These are phyloP conservation scores for Torymus auratus DNA, from an alignment of 2,888 invertebrate species.

Conservation along the genomic window DNA sequence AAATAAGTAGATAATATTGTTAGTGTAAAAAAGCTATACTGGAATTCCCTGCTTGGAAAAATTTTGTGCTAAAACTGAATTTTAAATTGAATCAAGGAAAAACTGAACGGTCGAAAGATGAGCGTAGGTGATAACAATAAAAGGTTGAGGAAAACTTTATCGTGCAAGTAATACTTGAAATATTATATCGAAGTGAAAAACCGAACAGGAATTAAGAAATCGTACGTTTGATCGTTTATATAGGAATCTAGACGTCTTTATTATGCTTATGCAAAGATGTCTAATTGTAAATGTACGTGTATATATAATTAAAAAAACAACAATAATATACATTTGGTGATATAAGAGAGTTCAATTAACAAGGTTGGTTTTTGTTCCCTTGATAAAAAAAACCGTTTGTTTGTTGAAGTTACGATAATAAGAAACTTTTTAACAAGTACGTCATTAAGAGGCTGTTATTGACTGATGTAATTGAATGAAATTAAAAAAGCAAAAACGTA, in stretches of 20 bases:
- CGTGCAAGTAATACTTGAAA: not conserved
- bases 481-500: slow-evolving; percentile 15
- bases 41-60: slow-evolving; percentile 1
- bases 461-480: slow-evolving; percentile 20
- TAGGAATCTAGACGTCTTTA: slow-evolving; percentile 66
- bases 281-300: slow-evolving; percentile 66
- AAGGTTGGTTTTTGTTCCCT: slow-evolving; percentile 16
- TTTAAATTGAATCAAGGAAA: slow-evolving; percentile 7
- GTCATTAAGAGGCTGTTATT: slow-evolving; percentile 8
- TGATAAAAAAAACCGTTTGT: slow-evolving; percentile 3
- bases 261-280: slow-evolving; percentile 67
- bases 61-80: slow-evolving; percentile 12
- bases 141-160: slow-evolving; percentile 8
- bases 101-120: not conserved
- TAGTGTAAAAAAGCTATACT: slow-evolving; percentile 19
- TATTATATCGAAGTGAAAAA: slow-evolving; percentile 11
- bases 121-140: slow-evolving; percentile 35
- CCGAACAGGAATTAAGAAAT: slow-evolving; percentile 60
- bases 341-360: slow-evolving; percentile 68
- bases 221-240: slow-evolving; percentile 63
- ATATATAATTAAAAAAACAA: slow-evolving; percentile 62
- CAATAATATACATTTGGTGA: slow-evolving; percentile 64
- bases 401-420: not conserved
- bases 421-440: slow-evolving; percentile 10
- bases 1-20: slow-evolving; percentile 5